These are phyloP conservation scores for Cataglyphis livida DNA, from an alignment of 2,888 invertebrate genomes.

Conservation along the genomic window DNA sequence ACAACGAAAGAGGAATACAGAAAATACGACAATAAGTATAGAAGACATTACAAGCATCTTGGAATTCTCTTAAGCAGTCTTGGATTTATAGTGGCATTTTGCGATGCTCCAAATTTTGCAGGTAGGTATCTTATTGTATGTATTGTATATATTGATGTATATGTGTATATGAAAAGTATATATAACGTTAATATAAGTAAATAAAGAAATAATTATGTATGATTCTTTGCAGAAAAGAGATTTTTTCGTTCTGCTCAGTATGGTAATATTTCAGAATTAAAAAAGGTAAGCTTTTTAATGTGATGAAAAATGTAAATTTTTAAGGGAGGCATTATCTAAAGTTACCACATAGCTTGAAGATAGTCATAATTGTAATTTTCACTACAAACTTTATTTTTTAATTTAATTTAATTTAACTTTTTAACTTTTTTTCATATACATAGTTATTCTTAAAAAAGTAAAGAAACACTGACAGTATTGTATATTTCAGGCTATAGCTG, in stretches of 20 bases:
- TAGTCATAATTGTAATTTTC: neutral
- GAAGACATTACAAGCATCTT: constrained; percentile 58
- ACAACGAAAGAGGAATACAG: constrained; percentile 35
- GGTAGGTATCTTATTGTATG: constrained; percentile 68
- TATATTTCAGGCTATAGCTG: constrained; percentile 84
- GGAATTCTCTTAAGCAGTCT: constrained; percentile 70
- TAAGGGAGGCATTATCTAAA: neutral
- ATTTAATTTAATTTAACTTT: no score
- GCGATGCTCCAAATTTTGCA: constrained; percentile 70
- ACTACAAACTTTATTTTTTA: neutral
- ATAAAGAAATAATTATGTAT: neutral
- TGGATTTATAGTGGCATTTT: constrained; percentile 74
- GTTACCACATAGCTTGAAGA: neutral
- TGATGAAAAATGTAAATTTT: neutral
- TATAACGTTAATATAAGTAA: neutral
- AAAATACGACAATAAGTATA: constrained; percentile 46
- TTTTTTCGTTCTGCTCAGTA: constrained; percentile 87
- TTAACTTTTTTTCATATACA: neutral
- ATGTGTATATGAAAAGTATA: neutral
- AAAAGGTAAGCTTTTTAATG: constrained; percentile 81
- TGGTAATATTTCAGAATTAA: constrained; percentile 86
- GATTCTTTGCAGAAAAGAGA: constrained; percentile 83
- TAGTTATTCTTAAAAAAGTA: neutral
- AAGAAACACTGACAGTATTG: neutral
- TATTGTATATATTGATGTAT: neutral